Evolutionary conservation across 2,888 invertebrate species (phyloP).

Genomic region (Phyllotreta striolata): DNA sequence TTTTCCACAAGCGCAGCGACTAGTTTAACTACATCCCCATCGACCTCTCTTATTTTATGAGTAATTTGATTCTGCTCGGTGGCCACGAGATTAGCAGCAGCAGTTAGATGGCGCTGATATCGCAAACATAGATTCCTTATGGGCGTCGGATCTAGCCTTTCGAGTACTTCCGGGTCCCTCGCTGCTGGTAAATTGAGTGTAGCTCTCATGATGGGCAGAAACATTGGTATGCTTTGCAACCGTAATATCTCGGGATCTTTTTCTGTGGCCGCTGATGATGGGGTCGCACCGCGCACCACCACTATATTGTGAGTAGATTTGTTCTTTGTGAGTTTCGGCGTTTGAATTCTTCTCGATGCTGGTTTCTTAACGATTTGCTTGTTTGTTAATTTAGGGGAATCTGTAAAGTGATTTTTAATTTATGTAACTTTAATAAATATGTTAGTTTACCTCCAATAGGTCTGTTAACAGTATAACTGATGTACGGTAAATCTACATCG

Average conservation of each 20-base stretch:
- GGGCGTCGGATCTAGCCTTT: slow-evolving; percentile 72
- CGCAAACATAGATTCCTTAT: slow-evolving; percentile 78
- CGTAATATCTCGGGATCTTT: slow-evolving; percentile 79
- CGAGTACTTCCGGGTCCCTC: slow-evolving; percentile 86
- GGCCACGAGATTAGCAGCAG: slow-evolving; percentile 82
- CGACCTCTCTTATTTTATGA: slow-evolving; percentile 80
- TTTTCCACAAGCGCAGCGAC: slow-evolving; percentile 77
- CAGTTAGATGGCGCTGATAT: slow-evolving; percentile 84
- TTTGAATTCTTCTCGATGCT: slow-evolving; percentile 49
- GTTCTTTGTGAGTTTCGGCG: slow-evolving; percentile 59
- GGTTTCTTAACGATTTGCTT: slow-evolving; percentile 62
- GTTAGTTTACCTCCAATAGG: slow-evolving; percentile 77
- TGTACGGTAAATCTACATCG: slow-evolving; percentile 88
- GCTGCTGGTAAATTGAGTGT: slow-evolving; percentile 85
- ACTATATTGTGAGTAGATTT: slow-evolving; percentile 77
- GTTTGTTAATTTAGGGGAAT: slow-evolving; percentile 82
- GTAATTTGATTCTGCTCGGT: slow-evolving; percentile 80
- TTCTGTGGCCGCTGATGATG: slow-evolving; percentile 65
- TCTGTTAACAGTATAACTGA: slow-evolving; percentile 88
- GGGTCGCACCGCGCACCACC: slow-evolving; percentile 78
- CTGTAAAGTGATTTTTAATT: slow-evolving; percentile 58
- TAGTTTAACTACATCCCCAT: slow-evolving; percentile 75
- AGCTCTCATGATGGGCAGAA: slow-evolving; percentile 91
- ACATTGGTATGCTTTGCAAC: slow-evolving; percentile 84
- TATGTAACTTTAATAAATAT: neutral